phyloP scores from a whole-genome alignment of 2,888 invertebrate species.

The Cremastinae sp. region DNA sequence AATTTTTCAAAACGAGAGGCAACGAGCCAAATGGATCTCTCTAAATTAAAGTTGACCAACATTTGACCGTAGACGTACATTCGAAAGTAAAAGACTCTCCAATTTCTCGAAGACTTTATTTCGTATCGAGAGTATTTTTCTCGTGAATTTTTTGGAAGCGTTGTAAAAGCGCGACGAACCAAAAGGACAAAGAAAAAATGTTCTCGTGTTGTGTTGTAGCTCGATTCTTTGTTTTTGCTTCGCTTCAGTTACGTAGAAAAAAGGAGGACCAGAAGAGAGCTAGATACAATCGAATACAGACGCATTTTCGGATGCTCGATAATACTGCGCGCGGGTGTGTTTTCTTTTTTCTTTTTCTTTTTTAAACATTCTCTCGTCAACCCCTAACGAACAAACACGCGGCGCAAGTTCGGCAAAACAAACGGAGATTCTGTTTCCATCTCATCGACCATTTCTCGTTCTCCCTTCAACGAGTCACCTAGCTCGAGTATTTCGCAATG shows the following conservation, averaged over 20 bases:
- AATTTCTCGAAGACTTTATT: too few species aligned
- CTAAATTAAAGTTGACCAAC: too few species aligned
- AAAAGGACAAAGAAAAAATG: constrained; percentile 42
- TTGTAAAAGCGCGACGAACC: constrained; percentile 57
- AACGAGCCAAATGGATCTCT: too few species aligned
- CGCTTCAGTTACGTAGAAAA: constrained; percentile 21
- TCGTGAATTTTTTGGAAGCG: not conserved
- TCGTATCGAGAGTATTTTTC: too few species aligned
- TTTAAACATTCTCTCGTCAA: constrained; percentile 35
- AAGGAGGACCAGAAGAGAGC: not conserved
- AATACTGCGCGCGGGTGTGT: constrained; percentile 39
- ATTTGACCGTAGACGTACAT: too few species aligned
- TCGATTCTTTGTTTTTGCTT: not conserved
- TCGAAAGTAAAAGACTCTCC: too few species aligned
- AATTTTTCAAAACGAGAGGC: too few species aligned
- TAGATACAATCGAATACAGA: constrained; percentile 52
- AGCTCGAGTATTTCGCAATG: constrained; percentile 40
- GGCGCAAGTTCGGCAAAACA: constrained; percentile 49
- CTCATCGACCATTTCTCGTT: constrained; percentile 27
- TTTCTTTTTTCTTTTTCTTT: constrained; percentile 18
- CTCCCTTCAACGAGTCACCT: not conserved
- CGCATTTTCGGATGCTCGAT: constrained; percentile 50
- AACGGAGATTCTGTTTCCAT: constrained; percentile 25
- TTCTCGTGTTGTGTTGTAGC: constrained; percentile 27
- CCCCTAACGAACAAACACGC: constrained; percentile 50